Base-by-base conservation (phyloP, 2,888 invertebrate species). In the Pristionchus japonicus region DNA sequence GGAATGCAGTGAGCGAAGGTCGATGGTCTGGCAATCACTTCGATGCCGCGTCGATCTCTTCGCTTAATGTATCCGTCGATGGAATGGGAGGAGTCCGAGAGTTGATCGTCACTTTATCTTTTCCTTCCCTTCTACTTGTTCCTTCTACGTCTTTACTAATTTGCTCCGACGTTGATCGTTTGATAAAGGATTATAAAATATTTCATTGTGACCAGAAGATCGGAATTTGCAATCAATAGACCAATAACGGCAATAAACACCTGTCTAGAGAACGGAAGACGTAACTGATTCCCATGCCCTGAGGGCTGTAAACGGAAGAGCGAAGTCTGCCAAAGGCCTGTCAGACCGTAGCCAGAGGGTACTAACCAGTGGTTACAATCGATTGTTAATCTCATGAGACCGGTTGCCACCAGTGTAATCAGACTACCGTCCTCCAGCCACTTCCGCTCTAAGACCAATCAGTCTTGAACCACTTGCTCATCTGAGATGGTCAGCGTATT, bases 151-250 rank as follows among this genome's bases (percentile, higher is more conserved):
- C 74, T 74, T 74, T 74, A 74, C 37, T 40, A 74, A 74, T 74
- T 74, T 74, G 74, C 74, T 74, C 40, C 40, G 74, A 74, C 74
- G 74, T 40, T 74, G 74, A 74, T 43, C 74, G 40, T 74, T 74
- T 74, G 74, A 74, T 74, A 74, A 74, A 74, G 52, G 4, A 3
- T 17, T 52, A 17, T 52, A 17, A 17, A 52, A 52, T 20, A 52
- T n/a, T n/a, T n/a, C n/a, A n/a, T n/a, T n/a, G n/a, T n/a, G n/a
- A n/a, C n/a, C n/a, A n/a, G n/a, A n/a, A n/a, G n/a, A n/a, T n/a
- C n/a, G n/a, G n/a, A n/a, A n/a, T n/a, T n/a, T n/a, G n/a, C n/a
- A n/a, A n/a, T n/a, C n/a, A n/a, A n/a, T n/a, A n/a, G n/a, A n/a
- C n/a, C n/a, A n/a, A n/a, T n/a, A n/a, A n/a, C n/a, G n/a, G n/a